These are phyloP conservation scores for Drosophila nigromelanica DNA, from an alignment of 1,140 invertebrate genomes.

Conservation along the genomic window DNA sequence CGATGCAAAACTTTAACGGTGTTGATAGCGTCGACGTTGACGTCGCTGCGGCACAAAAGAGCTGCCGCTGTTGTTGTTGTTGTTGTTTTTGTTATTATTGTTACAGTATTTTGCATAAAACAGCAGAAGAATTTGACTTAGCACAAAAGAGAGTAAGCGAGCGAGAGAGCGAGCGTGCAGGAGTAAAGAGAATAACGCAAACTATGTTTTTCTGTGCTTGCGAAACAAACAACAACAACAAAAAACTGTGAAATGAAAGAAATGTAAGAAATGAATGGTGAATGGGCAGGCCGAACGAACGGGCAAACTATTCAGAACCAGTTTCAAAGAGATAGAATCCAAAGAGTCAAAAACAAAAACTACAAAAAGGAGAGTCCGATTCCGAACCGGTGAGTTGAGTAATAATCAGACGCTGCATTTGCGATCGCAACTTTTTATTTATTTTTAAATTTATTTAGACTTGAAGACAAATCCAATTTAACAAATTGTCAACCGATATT, in stretches of 20 bases:
- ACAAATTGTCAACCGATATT: background rate
- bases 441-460: slow-evolving; percentile 1
- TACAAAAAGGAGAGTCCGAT: background rate
- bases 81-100: slow-evolving; percentile 26
- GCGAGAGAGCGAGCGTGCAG: background rate
- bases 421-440: slow-evolving; percentile 31
- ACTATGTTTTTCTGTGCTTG: slow-evolving; percentile 45
- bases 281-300: slow-evolving; percentile 24
- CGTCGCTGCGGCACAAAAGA: slow-evolving; percentile 31
- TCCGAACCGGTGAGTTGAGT: slow-evolving; percentile 1
- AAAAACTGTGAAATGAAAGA: slow-evolving; percentile 27
- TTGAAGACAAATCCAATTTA: background rate
- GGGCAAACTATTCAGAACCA: slow-evolving; percentile 42
- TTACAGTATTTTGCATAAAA: slow-evolving; percentile 72
- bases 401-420: slow-evolving; percentile 38
- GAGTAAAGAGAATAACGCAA: slow-evolving; percentile 19
- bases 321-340: slow-evolving; percentile 36
- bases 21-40: slow-evolving; percentile 25
- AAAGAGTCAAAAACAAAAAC: slow-evolving; percentile 7
- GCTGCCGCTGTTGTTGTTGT: slow-evolving; percentile 26
- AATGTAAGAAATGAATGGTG: slow-evolving; percentile 34
- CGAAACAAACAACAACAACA: slow-evolving; percentile 23
- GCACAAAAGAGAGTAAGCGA: slow-evolving; percentile 1
- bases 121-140: slow-evolving; percentile 38
- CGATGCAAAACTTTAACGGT: slow-evolving; percentile 30